Conservation (phyloP, 2,797 vertebrate species). For the Cynopterus sphinx region DNA sequence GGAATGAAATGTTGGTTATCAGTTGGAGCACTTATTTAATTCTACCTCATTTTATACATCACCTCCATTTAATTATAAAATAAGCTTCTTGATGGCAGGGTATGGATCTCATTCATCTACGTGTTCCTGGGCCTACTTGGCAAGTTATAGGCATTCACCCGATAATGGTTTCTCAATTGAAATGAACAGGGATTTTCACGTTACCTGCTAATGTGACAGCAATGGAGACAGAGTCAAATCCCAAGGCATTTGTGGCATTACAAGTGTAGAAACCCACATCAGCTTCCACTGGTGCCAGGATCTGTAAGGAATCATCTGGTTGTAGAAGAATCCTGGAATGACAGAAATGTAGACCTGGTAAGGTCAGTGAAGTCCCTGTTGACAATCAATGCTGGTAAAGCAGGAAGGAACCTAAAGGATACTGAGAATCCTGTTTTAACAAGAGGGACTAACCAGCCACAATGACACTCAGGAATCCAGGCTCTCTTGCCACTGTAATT, state of each 20-base stretch:
- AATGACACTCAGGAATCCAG: neutral
- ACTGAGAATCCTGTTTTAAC: neutral
- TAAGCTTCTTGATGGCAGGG: neutral
- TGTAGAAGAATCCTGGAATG: constrained; percentile 90
- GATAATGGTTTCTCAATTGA: neutral
- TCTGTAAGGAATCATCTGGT: constrained; percentile 91
- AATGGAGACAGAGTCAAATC: constrained; percentile 92
- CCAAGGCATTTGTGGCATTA: constrained; percentile 91
- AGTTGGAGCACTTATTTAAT: neutral
- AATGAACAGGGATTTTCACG: constrained; percentile 23
- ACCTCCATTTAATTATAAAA: neutral
- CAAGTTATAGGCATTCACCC: neutral
- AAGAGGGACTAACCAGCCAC: neutral
- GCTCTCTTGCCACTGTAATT: neutral
- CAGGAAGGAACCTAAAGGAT: neutral
- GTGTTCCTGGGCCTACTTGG: neutral
- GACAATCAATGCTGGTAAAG: neutral
- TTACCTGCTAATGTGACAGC: constrained; percentile 93
- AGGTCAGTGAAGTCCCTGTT: constrained; percentile 23
- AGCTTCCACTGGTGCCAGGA: constrained; percentile 90
- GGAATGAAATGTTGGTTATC: neutral
- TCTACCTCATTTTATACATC: neutral
- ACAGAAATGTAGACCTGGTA: constrained; percentile 63
- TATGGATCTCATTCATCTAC: neutral
- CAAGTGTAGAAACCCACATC: constrained; percentile 97